phyloP scores from a whole-genome alignment of 2,113 vertebrate genomes.

The Takifugu bimaculatus region DNA sequence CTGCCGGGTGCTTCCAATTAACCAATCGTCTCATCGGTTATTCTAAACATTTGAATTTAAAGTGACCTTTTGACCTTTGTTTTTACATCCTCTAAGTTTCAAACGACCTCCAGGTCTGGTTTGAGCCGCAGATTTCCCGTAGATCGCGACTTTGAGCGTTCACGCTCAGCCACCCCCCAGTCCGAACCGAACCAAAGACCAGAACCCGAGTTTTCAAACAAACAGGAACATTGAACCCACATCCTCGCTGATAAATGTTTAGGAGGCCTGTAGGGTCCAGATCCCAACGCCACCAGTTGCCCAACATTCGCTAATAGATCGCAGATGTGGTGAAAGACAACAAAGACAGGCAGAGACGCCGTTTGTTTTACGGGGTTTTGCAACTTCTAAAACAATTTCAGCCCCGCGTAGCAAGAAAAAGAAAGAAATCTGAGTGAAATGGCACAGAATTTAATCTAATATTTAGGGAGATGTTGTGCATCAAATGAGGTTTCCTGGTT shows the following conservation, averaged over 20 bases:
- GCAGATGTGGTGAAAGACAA: conserved; percentile 35
- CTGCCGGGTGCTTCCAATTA: conserved; percentile 60
- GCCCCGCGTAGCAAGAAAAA: too few relatives aligned
- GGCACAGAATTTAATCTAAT: too few relatives aligned
- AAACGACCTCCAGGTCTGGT: conserved; percentile 30
- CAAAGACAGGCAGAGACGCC: neutral
- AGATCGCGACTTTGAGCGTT: conserved; percentile 15
- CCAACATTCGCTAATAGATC: conserved; percentile 28
- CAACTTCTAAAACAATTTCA: neutral
- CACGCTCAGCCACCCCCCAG: too few relatives aligned
- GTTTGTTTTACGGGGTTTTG: neutral
- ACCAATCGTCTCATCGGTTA: conserved; percentile 26
- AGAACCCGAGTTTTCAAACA: too few relatives aligned
- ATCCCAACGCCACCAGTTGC: neutral
- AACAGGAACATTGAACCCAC: too few relatives aligned
- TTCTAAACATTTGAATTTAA: conserved; percentile 18
- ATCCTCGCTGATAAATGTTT: too few relatives aligned
- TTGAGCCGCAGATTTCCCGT: conserved; percentile 28
- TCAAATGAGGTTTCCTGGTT: too few relatives aligned
- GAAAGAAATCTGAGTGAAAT: too few relatives aligned
- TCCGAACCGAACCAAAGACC: too few relatives aligned
- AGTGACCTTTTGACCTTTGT: conserved; percentile 1
- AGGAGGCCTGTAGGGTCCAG: too few relatives aligned
- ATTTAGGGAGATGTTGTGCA: too few relatives aligned
- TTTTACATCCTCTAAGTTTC: conserved; percentile 17